Percentiles rank a stretch among this genome's conserved stretches.
phyloP scores from a whole-genome alignment of 2,113 vertebrate species.

The Cavia porcellus region DNA sequence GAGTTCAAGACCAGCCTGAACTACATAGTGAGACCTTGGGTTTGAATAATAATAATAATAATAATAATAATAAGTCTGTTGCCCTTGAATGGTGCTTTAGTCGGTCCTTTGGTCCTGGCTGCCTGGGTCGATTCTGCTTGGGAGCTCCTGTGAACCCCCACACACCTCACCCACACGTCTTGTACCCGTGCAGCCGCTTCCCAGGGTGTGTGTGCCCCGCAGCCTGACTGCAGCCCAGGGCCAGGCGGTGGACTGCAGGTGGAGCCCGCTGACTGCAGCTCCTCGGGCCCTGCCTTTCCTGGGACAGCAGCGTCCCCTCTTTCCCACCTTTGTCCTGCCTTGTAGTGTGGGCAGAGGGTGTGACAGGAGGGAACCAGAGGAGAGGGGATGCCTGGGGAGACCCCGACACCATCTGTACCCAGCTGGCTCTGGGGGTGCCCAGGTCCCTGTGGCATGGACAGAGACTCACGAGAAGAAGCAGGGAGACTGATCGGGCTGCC shows the following conservation, averaged over 20 bases:
- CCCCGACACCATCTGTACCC: background rate
- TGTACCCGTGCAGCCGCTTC: accelerated
- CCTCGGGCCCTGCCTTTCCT: background rate
- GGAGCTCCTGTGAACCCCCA: background rate
- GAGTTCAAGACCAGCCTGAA: background rate
- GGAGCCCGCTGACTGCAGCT: background rate
- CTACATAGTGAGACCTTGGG: background rate
- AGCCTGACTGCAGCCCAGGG: background rate
- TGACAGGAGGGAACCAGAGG: background rate
- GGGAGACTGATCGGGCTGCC: accelerated
- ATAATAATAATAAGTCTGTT: too few relatives aligned
- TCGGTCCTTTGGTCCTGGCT: background rate
- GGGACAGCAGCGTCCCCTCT: background rate
- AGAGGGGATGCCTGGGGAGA: background rate
- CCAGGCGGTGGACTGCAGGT: background rate
- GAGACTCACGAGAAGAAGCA: background rate
- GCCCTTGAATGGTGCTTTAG: accelerated
- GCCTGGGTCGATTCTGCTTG: background rate
- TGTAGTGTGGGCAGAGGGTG: background rate
- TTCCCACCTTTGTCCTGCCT: background rate
- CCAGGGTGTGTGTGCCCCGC: background rate
- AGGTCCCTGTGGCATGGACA: background rate
- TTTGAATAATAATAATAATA: background rate
- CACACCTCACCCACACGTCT: background rate
- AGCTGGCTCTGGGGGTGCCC: background rate